Evolutionary conservation across 2,113 vertebrate genomes (phyloP).

Genomic region (Galemys pyrenaicus): DNA sequence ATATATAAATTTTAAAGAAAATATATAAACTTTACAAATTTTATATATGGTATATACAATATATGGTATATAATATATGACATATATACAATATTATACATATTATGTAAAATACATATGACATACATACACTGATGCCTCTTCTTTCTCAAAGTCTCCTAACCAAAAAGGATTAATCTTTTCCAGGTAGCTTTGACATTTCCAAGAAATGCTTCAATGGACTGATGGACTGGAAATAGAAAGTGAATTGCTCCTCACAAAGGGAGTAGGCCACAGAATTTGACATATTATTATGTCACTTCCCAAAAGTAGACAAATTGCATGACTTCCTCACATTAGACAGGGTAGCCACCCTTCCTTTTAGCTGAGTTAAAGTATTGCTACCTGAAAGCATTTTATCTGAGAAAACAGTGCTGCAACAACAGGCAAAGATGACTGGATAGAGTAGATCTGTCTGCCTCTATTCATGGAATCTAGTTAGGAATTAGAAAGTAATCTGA

Average conservation of each 20-base stretch:
- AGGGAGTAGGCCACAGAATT: background rate
- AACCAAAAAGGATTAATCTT: background rate
- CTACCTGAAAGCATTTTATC: conserved; percentile 67
- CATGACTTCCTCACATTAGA: background rate
- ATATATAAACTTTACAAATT: background rate
- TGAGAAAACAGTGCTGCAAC: background rate
- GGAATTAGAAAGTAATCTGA: background rate
- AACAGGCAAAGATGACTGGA: background rate
- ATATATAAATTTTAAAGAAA: background rate
- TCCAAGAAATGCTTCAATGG: background rate
- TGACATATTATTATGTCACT: conserved; percentile 41
- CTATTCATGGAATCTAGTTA: background rate
- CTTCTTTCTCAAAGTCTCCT: background rate
- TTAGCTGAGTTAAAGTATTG: background rate
- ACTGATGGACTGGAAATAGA: background rate
- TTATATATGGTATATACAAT: background rate
- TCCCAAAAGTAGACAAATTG: background rate
- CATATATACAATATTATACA: background rate
- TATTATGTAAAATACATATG: conserved; percentile 2
- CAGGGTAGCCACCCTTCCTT: background rate
- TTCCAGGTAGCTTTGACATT: background rate
- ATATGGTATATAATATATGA: background rate
- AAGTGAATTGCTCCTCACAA: background rate
- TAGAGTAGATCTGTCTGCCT: background rate
- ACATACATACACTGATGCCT: background rate